A percentile compares a stretch with the other conserved stretches of the same genome.
Evolutionary conservation across 2,113 vertebrate genomes (phyloP).

Genomic region (Psittacara wagleri): DNA sequence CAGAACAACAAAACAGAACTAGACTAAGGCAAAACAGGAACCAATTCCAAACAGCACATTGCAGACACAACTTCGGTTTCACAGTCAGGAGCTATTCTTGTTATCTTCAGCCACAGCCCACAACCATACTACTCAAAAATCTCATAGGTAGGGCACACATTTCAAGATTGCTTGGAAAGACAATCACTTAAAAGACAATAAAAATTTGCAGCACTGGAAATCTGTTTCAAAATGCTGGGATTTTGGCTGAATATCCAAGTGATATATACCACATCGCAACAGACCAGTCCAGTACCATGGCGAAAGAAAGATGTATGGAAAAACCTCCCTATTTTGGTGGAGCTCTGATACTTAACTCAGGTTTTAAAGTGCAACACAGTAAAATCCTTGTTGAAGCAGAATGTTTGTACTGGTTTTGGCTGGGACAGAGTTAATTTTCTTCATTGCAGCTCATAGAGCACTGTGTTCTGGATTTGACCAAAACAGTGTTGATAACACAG

Average conservation of each 20-base stretch:
- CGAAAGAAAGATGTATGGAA: not conserved
- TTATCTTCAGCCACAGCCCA: not conserved
- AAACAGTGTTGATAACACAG: not conserved
- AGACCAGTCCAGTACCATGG: not conserved
- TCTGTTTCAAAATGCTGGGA: not conserved
- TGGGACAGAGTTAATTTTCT: not conserved
- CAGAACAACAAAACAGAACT: not conserved
- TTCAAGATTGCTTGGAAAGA: not conserved
- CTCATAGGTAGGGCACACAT: not conserved
- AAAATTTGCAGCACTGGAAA: not conserved
- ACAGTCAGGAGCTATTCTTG: not conserved
- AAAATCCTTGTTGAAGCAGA: not conserved
- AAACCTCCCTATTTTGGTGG: not conserved
- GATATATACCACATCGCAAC: not conserved
- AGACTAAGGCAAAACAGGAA: not conserved
- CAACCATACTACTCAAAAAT: not conserved
- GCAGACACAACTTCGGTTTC: not conserved
- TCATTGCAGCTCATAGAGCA: not conserved
- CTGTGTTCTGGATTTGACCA: not conserved
- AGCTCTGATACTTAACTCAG: not conserved
- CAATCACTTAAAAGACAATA: not conserved
- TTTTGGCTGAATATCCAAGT: not conserved
- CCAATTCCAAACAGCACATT: not conserved
- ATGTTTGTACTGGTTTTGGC: not conserved
- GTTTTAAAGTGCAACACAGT: not conserved